Evolutionary conservation across 1,140 invertebrate genomes (phyloP).

Genomic region (Drosophila kurseongensis): DNA sequence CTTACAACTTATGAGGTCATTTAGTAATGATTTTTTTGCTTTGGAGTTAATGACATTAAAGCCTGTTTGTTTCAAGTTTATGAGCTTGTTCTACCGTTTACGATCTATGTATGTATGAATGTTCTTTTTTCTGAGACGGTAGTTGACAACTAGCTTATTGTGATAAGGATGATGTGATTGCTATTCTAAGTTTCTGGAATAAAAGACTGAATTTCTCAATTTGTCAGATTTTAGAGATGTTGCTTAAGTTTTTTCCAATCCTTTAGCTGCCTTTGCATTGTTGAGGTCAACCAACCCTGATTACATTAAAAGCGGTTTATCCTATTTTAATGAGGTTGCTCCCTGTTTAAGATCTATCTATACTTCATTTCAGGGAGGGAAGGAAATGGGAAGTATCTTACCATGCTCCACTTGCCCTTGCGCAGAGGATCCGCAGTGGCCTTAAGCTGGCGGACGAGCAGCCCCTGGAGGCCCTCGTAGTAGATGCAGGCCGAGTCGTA

Average conservation of each 20-base stretch:
- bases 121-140: neutral
- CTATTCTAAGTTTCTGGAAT: no score
- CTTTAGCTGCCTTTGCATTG: no score
- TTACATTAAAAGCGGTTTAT: no score
- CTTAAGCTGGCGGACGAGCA: slow-evolving; percentile 87
- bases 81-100: neutral
- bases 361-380: neutral
- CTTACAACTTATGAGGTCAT: no score
- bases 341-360: no score
- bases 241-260: no score
- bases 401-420: slow-evolving; percentile 95
- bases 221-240: no score
- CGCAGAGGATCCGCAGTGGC: slow-evolving; percentile 92
- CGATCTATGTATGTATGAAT: neutral
- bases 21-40: neutral
- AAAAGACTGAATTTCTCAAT: no score
- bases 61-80: neutral
- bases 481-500: slow-evolving; percentile 98
- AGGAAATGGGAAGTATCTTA: slow-evolving; percentile 73
- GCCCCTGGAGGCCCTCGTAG: slow-evolving; percentile 95
- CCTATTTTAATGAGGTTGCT: no score
- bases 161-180: neutral
- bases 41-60: neutral
- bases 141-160: neutral
- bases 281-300: no score